Evolutionary conservation across 2,113 vertebrate genomes (phyloP).

Genomic region (Oreochromis aureus): DNA sequence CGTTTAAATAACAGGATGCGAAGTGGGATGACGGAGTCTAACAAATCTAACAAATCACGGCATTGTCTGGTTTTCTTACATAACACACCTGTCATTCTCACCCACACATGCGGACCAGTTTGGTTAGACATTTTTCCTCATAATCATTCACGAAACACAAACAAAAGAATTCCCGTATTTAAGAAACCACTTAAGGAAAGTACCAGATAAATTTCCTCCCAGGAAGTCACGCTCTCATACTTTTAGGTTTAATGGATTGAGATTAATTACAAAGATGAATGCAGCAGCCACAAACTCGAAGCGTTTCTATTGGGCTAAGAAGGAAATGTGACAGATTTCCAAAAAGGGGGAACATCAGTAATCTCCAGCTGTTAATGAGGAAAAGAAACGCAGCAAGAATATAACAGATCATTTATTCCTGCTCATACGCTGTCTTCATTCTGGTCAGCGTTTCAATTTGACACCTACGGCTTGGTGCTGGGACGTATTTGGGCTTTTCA

Average conservation of each 20-base stretch:
- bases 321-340: not conserved
- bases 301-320: not conserved
- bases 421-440: not conserved
- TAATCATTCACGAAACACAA: not conserved
- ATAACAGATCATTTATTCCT: not conserved
- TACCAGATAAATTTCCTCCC: not conserved
- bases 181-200: not conserved
- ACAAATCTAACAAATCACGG: not conserved
- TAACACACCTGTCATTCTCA: not conserved
- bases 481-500: not conserved
- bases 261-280: not conserved
- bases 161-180: not conserved
- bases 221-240: not conserved
- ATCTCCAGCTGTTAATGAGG: conserved; percentile 19
- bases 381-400: not conserved
- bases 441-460: not conserved
- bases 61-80: not conserved
- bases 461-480: not conserved
- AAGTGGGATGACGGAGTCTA: not conserved
- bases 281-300: not conserved
- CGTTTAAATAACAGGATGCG: rapidly evolving
- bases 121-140: not conserved
- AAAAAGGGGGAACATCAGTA: not conserved
- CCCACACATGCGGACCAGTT: not conserved
- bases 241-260: not conserved